Conservation (phyloP, 2,113 vertebrate genomes). For the Sialia sialis region DNA sequence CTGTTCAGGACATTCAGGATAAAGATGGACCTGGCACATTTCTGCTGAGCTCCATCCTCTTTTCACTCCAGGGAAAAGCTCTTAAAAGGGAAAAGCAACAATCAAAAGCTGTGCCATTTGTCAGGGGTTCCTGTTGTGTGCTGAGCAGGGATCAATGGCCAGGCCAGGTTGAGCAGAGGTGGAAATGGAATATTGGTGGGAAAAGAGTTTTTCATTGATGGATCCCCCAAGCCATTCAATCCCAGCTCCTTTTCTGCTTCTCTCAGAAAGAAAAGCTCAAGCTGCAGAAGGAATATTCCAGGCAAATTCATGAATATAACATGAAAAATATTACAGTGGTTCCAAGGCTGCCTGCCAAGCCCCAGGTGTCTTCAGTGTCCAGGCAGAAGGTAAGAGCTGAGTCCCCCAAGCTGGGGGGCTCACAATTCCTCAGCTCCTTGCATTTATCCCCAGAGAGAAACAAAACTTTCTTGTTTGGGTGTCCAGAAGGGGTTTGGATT, state of each 20-base stretch:
- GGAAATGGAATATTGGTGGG: neutral
- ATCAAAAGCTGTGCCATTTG: neutral
- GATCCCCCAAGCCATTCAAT: neutral
- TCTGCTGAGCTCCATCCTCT: neutral
- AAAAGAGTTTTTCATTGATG: neutral
- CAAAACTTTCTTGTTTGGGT: neutral
- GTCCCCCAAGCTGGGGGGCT: neutral
- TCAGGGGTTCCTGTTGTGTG: neutral
- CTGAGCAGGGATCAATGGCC: neutral
- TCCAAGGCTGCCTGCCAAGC: slow-evolving; percentile 61
- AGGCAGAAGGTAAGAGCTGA: slow-evolving; percentile 67
- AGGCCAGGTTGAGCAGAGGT: neutral
- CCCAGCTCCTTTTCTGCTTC: neutral
- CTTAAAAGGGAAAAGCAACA: neutral
- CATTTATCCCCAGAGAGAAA: neutral
- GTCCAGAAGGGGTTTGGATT: neutral
- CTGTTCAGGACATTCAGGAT: neutral
- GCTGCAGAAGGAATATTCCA: slow-evolving; percentile 85
- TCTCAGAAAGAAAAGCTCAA: slow-evolving; percentile 83
- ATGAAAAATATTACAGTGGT: slow-evolving; percentile 69
- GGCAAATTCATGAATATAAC: slow-evolving; percentile 81
- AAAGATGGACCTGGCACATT: neutral
- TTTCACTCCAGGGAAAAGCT: neutral
- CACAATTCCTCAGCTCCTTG: neutral
- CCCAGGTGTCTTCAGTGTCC: neutral